Percentiles rank a stretch among this genome's conserved stretches.
Evolutionary conservation across 2,888 invertebrate genomes (phyloP).

Genomic region (Morinoia aosen): DNA sequence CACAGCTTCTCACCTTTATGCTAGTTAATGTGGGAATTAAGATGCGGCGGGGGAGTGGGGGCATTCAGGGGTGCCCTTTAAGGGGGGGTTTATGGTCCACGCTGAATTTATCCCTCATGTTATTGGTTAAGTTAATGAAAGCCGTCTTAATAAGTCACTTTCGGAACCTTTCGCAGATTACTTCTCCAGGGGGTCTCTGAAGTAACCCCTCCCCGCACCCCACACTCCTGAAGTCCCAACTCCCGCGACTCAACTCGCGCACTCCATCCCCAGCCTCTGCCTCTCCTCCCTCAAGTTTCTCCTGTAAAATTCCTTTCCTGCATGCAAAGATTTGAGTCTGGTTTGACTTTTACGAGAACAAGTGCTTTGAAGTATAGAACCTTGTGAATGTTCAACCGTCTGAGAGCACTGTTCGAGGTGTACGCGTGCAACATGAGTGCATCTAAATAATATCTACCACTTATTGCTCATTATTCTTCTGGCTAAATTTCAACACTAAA

Average conservation of each 20-base stretch:
- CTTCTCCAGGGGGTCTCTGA: conserved; percentile 31
- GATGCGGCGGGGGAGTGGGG: conserved; percentile 14
- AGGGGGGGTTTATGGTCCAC: conserved; percentile 27
- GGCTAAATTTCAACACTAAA: too few relatives aligned
- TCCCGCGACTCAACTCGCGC: not conserved
- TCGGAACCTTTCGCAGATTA: conserved; percentile 31
- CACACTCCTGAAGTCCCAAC: not conserved
- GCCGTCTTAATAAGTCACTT: conserved; percentile 31
- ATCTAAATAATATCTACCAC: too few relatives aligned
- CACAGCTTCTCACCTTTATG: conserved; percentile 30
- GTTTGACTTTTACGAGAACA: not conserved
- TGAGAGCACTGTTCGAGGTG: too few relatives aligned
- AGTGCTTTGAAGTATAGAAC: not conserved
- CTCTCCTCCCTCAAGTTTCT: not conserved
- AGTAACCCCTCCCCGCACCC: not conserved
- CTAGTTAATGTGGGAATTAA: conserved; percentile 21
- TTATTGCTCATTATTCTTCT: too few relatives aligned
- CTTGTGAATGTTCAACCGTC: not conserved
- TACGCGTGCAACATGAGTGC: too few relatives aligned
- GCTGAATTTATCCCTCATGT: conserved; percentile 30
- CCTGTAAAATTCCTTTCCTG: not conserved
- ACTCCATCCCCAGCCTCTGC: not conserved
- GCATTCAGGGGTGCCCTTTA: not conserved
- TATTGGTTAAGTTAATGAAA: conserved; percentile 52
- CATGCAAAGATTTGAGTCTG: not conserved